Conservation (phyloP, 2,113 vertebrate genomes). For the Eubucco bourcierii region DNA sequence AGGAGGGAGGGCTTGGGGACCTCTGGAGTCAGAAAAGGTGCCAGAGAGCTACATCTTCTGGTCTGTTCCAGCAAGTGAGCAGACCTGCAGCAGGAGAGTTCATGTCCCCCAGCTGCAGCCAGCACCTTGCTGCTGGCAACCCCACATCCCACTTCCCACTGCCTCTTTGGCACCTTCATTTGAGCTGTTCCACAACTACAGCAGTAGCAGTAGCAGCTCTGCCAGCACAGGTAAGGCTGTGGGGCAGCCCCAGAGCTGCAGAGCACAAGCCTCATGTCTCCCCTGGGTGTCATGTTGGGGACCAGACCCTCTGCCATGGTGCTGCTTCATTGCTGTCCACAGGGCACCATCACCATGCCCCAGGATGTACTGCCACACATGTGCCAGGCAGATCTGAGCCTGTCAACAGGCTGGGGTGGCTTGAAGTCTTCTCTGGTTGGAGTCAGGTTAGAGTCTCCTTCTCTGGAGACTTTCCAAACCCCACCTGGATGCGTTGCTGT, state of each 20-base stretch:
- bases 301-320: fast-evolving
- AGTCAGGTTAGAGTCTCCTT: too few relatives aligned
- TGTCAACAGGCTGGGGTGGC: not conserved
- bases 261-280: too few relatives aligned
- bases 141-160: not conserved
- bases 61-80: constrained; percentile 20
- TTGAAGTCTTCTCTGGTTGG: too few relatives aligned
- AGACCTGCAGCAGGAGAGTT: not conserved
- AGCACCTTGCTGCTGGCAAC: not conserved
- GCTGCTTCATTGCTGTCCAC: not conserved
- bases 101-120: not conserved
- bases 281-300: fast-evolving
- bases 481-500: too few relatives aligned
- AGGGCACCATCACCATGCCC: not conserved
- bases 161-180: fast-evolving
- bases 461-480: too few relatives aligned
- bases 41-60: constrained; percentile 62
- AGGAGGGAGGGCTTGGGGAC: not conserved
- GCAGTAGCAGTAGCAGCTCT: not conserved
- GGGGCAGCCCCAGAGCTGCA: too few relatives aligned
- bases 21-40: constrained; percentile 32
- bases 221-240: not conserved
- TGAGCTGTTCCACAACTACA: not conserved
- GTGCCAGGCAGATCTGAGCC: not conserved
- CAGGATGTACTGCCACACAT: not conserved